Evolutionary conservation across 2,888 invertebrate genomes (phyloP).

Genomic region (Agonum fuliginosum): DNA sequence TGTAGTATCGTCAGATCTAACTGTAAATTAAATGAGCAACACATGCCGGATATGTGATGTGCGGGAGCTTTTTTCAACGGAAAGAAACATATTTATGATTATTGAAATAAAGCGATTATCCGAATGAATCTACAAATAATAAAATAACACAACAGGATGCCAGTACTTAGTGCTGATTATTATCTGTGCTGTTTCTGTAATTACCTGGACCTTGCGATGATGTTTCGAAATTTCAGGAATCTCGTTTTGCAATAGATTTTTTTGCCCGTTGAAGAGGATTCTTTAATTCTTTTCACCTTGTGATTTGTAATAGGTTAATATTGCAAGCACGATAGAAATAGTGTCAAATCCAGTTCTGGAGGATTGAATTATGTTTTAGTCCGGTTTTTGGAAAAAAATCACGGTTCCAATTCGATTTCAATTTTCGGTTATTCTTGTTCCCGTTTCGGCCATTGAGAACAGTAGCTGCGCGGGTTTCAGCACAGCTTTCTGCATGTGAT

Average conservation of each 20-base stretch:
- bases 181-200: constrained; percentile 18
- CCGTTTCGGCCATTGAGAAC: no score
- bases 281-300: no score
- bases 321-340: no score
- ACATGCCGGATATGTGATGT: constrained; percentile 11
- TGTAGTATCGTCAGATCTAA: not conserved
- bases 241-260: constrained; percentile 6
- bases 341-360: no score
- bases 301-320: no score
- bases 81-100: constrained; percentile 27
- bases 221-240: constrained; percentile 18
- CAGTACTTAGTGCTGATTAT: constrained; percentile 11
- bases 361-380: no score
- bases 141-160: constrained; percentile 16
- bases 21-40: not conserved
- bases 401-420: no score
- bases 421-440: no score
- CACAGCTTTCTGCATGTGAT: no score
- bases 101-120: constrained; percentile 24
- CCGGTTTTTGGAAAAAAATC: no score
- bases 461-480: no score
- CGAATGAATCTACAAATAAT: not conserved
- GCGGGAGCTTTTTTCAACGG: constrained; percentile 1
- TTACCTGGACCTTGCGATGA: constrained; percentile 10
- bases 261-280: not conserved